Base-by-base conservation (phyloP, 2,797 vertebrate genomes). In the Sitta carolinensis region DNA sequence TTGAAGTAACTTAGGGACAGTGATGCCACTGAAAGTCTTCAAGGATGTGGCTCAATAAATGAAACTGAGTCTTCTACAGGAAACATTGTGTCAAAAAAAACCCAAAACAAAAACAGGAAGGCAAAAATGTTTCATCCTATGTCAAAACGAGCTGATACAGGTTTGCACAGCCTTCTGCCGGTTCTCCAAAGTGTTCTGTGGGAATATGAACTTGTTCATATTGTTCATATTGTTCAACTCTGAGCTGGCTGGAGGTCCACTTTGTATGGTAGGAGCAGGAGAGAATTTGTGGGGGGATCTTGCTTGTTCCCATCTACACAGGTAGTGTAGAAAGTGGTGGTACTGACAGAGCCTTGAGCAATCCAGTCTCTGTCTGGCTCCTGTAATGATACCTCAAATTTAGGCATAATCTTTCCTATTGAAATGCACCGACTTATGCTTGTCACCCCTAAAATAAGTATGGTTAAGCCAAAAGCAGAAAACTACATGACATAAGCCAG, bases 311-410 rank as follows among this genome's bases (percentile, higher is more conserved):
- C 2, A 1, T 54, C 22, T 29, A 11, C 30, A 69, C 0, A 0
- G 25, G 9, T 20, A 23, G 5, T 16, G 5, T n/a, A 55, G 48
- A 32, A 91, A 51, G 47, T 58, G 19, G 19, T 76, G 43, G 26
- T 29, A 50, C 8, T 76, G 51, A 26, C n/a, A 59, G 16, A 64
- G 7, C 30, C 67, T 42, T 55, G 18, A 47, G 30, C 15, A 42
- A 51, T 21, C 4, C 1, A 16, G 14, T 22, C 21, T 27, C 9
- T 1, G 0, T n/a, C 57, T 68, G 54, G 3, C 15, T 47, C 42
- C 3, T 68, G 1, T 9, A 34, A 26, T 30, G 15, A 5, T 51
- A 32, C 40, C 13, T 76, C 36, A 59, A 17, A 38, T 63, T 47
- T 16, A 76, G 47, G 20, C 10, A 7, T 59, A 36, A 14, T 57